Evolutionary conservation across 2,888 invertebrate genomes (phyloP).

Genomic region (Chydorus sphaericus): DNA sequence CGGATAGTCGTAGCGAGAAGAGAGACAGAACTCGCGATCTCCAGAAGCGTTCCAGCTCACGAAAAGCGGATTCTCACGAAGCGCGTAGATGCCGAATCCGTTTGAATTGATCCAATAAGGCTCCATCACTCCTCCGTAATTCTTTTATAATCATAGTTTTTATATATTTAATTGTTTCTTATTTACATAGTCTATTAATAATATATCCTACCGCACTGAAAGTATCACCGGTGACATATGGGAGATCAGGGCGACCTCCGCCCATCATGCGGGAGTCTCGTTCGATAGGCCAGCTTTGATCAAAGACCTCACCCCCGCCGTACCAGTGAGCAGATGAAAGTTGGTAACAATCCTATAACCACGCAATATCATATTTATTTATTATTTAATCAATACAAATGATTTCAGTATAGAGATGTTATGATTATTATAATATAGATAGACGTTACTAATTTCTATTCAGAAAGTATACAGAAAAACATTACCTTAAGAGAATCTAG

Average conservation of each 20-base stretch:
- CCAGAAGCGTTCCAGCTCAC: slow-evolving; percentile 46
- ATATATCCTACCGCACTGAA: no score
- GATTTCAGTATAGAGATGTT: no score
- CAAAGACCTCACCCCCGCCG: slow-evolving; percentile 26
- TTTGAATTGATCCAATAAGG: slow-evolving; percentile 45
- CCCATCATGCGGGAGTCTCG: slow-evolving; percentile 7
- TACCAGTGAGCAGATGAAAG: slow-evolving; percentile 40
- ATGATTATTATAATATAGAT: no score
- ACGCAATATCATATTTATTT: no score
- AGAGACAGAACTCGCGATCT: slow-evolving; percentile 39
- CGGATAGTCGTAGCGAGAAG: slow-evolving; percentile 39
- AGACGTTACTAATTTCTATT: no score
- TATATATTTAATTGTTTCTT: no score
- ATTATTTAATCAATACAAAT: no score
- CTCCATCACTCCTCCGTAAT: slow-evolving; percentile 30
- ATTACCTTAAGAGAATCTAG: neutral
- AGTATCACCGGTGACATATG: slow-evolving; percentile 23
- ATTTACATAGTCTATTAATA: no score
- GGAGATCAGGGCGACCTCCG: slow-evolving; percentile 9
- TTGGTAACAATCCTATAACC: slow-evolving; percentile 20
- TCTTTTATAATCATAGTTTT: no score
- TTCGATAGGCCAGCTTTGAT: slow-evolving; percentile 29
- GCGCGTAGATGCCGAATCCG: slow-evolving; percentile 49
- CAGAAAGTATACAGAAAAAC: no score
- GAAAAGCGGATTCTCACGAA: slow-evolving; percentile 49